phyloP scores from a whole-genome alignment of 2,888 invertebrate genomes.

The Campaea margaritaria region DNA sequence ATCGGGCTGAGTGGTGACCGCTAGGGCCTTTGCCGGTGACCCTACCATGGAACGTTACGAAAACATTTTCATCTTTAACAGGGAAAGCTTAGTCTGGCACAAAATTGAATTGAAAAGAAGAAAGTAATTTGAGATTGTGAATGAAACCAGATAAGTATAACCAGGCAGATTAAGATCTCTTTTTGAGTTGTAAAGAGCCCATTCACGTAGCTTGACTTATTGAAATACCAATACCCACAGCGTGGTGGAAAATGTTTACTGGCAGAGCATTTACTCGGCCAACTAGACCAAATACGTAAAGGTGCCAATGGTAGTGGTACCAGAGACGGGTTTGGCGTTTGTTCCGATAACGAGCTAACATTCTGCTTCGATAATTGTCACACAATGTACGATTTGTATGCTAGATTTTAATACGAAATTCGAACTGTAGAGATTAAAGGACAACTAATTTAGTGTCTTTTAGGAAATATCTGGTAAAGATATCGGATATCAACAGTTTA shows the following conservation, averaged over 20 bases:
- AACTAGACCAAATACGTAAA: slow-evolving; percentile 21
- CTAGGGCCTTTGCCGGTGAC: slow-evolving; percentile 53
- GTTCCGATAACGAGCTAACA: slow-evolving; percentile 56
- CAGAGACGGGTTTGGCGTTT: slow-evolving; percentile 58
- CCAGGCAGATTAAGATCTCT: too few relatives aligned
- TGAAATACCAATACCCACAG: too few relatives aligned
- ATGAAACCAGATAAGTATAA: neutral
- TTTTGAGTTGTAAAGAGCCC: too few relatives aligned
- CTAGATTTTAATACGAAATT: slow-evolving; percentile 46
- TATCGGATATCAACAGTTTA: slow-evolving; percentile 30
- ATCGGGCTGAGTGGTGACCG: slow-evolving; percentile 73
- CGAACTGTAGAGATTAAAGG: slow-evolving; percentile 36
- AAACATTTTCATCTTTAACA: slow-evolving; percentile 26
- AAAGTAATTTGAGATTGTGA: neutral
- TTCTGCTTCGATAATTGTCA: slow-evolving; percentile 59
- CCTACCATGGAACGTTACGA: slow-evolving; percentile 44
- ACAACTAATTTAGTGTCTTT: slow-evolving; percentile 38
- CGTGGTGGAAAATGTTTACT: slow-evolving; percentile 1
- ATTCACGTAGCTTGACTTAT: too few relatives aligned
- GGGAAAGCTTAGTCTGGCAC: too few relatives aligned
- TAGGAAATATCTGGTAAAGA: slow-evolving; percentile 35
- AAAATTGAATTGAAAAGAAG: neutral
- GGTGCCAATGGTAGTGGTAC: slow-evolving; percentile 37
- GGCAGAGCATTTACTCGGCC: slow-evolving; percentile 6
- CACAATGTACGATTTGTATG: slow-evolving; percentile 57